Evolutionary conservation across 2,113 vertebrate species (phyloP), one percentile per base, ranked within the genome.

Genomic region (Nannobrachium achirus): DNA sequence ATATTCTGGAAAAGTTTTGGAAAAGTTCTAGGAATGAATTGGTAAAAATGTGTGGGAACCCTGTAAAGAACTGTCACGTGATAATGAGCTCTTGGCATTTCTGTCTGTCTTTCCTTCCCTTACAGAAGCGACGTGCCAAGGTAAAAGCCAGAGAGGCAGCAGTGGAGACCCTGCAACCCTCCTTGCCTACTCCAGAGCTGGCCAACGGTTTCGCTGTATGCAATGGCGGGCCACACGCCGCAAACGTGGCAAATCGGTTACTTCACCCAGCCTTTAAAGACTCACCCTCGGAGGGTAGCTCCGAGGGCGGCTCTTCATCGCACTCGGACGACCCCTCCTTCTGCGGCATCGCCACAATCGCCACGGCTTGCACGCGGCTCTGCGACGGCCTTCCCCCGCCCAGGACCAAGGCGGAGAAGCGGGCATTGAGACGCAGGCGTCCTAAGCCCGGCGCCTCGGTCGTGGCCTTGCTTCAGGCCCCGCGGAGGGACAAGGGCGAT

Each of bases 291-390:
- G 96, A 98, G 65, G 95, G 94, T 39, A 96, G 96, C 87, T 98
- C 97, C 0, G 96, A 98, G 82, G 95, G 93, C 0, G 20, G 20
- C 20, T 33, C 25, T 5, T 99, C 97, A 0, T 98, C 96, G 0
- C 95, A 97, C 59, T 98, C 97, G 0, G 97, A 99, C 14, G 97
- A 99, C 78, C 95, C 95, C 46, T 97, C 95, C 48, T 98, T 98
- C 73, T 99, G 97, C 52, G 97, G 97, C 86, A 94, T 99, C 85
- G 90, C 95, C 64, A 88, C 94, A 9, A 94, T 99, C 85, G 91
- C 95, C 64, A 88, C 94, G 9, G 74, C 83, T 0, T 98, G 97
- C 82, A 89, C 92, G 0, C 93, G 92, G 56, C 89, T 98, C 88
- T 97, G 96, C 80, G 96, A 97, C 0, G 90, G 93, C 52, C 93